Evolutionary conservation across 2,888 invertebrate species (phyloP).

Genomic region (Quadroppia sp.): DNA sequence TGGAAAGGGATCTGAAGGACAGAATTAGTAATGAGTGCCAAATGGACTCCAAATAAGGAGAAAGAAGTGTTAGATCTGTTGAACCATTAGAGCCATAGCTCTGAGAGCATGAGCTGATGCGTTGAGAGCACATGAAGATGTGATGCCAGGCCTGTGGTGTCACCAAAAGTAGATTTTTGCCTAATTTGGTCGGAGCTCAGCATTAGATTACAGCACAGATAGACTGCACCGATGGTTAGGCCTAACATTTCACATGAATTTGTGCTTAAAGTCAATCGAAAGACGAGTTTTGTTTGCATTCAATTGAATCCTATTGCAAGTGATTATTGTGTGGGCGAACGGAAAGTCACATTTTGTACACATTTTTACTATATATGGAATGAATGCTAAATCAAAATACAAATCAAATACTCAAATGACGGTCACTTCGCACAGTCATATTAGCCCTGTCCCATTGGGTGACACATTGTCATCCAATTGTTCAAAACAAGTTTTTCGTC

Average conservation of each 20-base stretch:
- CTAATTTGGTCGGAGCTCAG: constrained; percentile 32
- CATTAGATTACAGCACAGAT: constrained; percentile 30
- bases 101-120: constrained; percentile 37
- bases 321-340: constrained; percentile 10
- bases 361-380: constrained; percentile 34
- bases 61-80: constrained; percentile 25
- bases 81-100: constrained; percentile 4
- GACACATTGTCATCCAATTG: neutral
- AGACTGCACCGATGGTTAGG: constrained; percentile 9
- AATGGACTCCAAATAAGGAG: constrained; percentile 34
- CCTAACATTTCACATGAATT: constrained; percentile 3
- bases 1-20: constrained; percentile 26
- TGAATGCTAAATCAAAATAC: constrained; percentile 25
- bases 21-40: constrained; percentile 35
- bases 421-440: constrained; percentile 19
- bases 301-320: neutral
- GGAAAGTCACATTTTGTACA: neutral
- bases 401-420: constrained; percentile 32
- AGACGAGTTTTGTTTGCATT: neutral
- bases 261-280: constrained; percentile 9
- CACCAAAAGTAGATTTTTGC: constrained; percentile 37
- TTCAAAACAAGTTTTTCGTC: constrained; percentile 17
- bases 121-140: constrained; percentile 26
- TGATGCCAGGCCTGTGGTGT: neutral
- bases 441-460: neutral